Evolutionary conservation across 2,113 vertebrate genomes (phyloP).

Genomic region (Tragulus kanchil): DNA sequence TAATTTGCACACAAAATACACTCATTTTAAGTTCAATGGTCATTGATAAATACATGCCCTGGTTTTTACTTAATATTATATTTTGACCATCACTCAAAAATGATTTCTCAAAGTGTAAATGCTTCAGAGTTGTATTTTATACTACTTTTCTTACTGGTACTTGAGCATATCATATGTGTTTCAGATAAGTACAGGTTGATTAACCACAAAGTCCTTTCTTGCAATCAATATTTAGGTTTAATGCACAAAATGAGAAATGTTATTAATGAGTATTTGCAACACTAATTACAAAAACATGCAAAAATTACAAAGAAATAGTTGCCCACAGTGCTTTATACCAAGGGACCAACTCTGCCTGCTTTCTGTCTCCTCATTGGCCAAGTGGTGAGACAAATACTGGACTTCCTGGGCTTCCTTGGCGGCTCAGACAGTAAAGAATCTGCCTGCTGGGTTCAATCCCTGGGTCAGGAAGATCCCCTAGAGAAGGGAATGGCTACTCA

Average conservation of each 20-base stretch:
- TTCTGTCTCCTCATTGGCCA: background rate
- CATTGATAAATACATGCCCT: background rate
- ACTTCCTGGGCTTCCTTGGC: too few relatives aligned
- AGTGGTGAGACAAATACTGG: too few relatives aligned
- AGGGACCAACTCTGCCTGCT: background rate
- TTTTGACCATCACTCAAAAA: background rate
- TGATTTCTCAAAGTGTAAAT: background rate
- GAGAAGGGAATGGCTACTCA: too few relatives aligned
- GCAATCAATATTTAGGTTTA: background rate
- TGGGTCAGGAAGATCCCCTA: too few relatives aligned
- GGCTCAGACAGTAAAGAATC: too few relatives aligned
- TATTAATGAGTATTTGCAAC: conserved; percentile 13
- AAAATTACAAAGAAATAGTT: background rate
- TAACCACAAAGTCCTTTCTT: background rate
- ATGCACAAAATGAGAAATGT: background rate
- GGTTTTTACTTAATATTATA: background rate
- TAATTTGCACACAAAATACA: background rate
- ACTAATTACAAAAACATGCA: background rate
- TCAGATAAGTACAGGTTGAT: background rate
- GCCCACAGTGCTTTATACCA: background rate
- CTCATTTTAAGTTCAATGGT: background rate
- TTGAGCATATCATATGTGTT: background rate
- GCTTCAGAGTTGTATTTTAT: background rate
- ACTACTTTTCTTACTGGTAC: background rate
- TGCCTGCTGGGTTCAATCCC: too few relatives aligned